Percentiles rank a stretch among this genome's conserved stretches.
Evolutionary conservation across 2,113 vertebrate species (phyloP).

Genomic region (Balaeniceps rex): DNA sequence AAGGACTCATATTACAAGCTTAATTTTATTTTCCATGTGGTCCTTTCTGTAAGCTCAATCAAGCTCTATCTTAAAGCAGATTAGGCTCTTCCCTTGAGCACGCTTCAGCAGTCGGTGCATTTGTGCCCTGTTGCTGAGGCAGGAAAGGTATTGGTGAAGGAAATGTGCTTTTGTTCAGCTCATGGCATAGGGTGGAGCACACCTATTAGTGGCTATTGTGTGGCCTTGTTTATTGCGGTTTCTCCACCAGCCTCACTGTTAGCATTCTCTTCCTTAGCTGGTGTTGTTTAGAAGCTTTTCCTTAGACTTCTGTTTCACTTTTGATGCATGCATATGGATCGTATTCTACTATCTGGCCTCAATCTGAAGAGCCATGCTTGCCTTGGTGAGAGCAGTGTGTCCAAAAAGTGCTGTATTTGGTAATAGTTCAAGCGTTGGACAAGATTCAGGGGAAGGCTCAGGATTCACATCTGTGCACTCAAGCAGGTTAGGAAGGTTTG

Average conservation of each 20-base stretch:
- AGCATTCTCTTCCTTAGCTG: neutral
- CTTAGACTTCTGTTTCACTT: neutral
- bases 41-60: neutral
- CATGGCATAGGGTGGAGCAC: neutral
- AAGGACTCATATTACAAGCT: neutral
- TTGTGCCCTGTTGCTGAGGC: neutral
- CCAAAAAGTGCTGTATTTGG: neutral
- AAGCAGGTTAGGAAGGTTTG: neutral
- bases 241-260: neutral
- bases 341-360: neutral
- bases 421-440: neutral
- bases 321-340: neutral
- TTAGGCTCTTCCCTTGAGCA: neutral
- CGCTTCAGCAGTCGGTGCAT: neutral
- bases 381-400: neutral
- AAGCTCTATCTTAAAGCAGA: neutral
- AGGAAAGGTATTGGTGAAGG: neutral
- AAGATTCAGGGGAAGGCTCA: neutral
- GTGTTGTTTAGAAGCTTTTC: neutral
- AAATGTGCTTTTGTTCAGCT: neutral
- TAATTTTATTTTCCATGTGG: neutral
- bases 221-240: neutral
- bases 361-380: neutral
- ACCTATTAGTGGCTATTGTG: neutral
- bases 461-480: neutral